A percentile compares a stretch with the other conserved stretches of the same genome.
phyloP scores from a whole-genome alignment of 2,113 vertebrate species.

The Bufo gargarizans region DNA sequence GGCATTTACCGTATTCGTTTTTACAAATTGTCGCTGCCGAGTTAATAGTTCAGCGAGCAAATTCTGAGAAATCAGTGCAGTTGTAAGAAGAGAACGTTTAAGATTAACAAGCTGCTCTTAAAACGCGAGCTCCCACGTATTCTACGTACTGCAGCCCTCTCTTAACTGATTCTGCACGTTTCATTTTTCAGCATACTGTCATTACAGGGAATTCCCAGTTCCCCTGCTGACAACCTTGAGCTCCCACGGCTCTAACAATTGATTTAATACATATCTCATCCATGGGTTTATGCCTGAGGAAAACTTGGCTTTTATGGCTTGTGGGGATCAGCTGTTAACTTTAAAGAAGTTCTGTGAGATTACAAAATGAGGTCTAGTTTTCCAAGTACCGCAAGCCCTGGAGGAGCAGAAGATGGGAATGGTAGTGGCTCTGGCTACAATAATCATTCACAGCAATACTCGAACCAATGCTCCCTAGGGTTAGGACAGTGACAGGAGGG shows the following conservation, averaged over 20 bases:
- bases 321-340: background rate
- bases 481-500: no score
- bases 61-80: constrained; percentile 20
- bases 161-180: background rate
- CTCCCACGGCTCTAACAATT: background rate
- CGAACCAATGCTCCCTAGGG: no score
- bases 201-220: constrained; percentile 17
- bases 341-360: background rate
- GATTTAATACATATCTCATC: background rate
- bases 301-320: background rate
- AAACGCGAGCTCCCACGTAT: background rate
- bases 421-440: no score
- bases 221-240: background rate
- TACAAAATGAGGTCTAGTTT: no score
- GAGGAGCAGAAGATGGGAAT: no score
- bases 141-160: background rate
- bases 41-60: constrained; percentile 5
- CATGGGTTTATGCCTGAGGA: no score
- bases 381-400: no score
- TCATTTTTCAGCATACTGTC: background rate
- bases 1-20: background rate
- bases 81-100: background rate
- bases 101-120: constrained; percentile 19
- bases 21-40: constrained; percentile 8
- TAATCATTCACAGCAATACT: no score